Base-by-base conservation (phyloP, 2,888 invertebrate species). In the Orchestes rusci region DNA sequence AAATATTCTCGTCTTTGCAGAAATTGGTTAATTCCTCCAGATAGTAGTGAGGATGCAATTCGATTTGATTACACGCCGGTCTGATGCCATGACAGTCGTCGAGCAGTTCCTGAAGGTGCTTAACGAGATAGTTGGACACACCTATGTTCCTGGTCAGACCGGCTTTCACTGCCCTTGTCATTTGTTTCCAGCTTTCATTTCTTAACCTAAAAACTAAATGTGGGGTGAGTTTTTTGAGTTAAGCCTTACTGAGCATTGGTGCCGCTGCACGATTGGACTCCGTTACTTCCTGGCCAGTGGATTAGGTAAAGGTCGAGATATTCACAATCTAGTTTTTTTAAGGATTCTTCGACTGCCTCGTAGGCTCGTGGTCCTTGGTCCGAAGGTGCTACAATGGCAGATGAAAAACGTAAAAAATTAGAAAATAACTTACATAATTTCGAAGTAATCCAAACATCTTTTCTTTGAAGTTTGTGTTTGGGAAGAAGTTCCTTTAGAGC, bases 231-330 rank as follows among this genome's bases (percentile, higher is more conserved):
- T n/a, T n/a, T n/a, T n/a, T n/a, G n/a, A n/a, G n/a, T n/a, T n/a
- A 36, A 10, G 13, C 5, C 20, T 19, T 45, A 45, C 44, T 16
- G 61, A 10, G 62, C 56, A 27, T 37, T 43, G 13, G 20, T 31
- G 18, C 68, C 56, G 57, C 79, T 77, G 12, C 68, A 67, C 12
- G 72, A 69, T 7, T 73, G 62, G 18, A 75, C 55, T 34, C 75
- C 73, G 10, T 74, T 69, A 16, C 72, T 70, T 3, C 84, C 85
- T 27, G 90, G 90, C 80, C 87, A 90, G 62, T 90, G 88, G 47
- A 91, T 82, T 37, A 92, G 69, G 59, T 81, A 85, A 29, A 91
- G 67, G 67, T 91, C 90, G 2, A 89, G 67, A 61, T 86, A 87
- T 3, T 75, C 72, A 20, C 76, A 67, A 29, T 77, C 73, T 15